Evolutionary conservation across 2,888 invertebrate species (phyloP).

Genomic region (Nemotelus pantherinus): DNA sequence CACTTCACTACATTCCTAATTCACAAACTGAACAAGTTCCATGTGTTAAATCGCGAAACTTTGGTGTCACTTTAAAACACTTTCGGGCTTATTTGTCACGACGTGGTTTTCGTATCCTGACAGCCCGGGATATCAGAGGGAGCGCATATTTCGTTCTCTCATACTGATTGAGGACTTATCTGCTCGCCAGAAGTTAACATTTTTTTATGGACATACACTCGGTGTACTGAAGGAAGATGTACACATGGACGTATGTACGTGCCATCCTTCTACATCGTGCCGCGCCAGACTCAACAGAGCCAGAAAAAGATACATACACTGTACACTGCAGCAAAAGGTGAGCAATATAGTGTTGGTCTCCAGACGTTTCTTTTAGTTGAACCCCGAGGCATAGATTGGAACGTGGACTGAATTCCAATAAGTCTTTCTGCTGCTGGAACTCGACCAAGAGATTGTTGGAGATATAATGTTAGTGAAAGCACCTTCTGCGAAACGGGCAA

Average conservation of each 20-base stretch:
- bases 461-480: slow-evolving; percentile 27
- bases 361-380: slow-evolving; percentile 48
- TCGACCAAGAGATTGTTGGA: slow-evolving; percentile 2
- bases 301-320: slow-evolving; percentile 42
- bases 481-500: slow-evolving; percentile 28
- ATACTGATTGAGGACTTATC: slow-evolving; percentile 49
- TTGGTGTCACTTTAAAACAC: slow-evolving; percentile 49
- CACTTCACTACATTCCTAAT: slow-evolving; percentile 6
- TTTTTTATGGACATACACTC: slow-evolving; percentile 45
- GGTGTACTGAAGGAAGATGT: slow-evolving; percentile 23
- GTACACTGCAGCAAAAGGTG: slow-evolving; percentile 50
- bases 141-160: slow-evolving; percentile 42
- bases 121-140: slow-evolving; percentile 41
- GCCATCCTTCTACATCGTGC: not conserved
- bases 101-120: slow-evolving; percentile 40
- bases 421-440: not conserved
- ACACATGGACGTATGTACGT: slow-evolving; percentile 12
- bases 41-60: slow-evolving; percentile 45
- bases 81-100: slow-evolving; percentile 46
- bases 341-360: slow-evolving; percentile 34
- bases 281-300: slow-evolving; percentile 35
- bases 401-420: slow-evolving; percentile 49
- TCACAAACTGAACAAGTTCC: slow-evolving; percentile 9
- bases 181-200: slow-evolving; percentile 47
- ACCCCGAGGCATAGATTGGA: slow-evolving; percentile 48